These are phyloP conservation scores for Hippotragus niger DNA, from an alignment of 2,113 vertebrate species.

Conservation along the genomic window DNA sequence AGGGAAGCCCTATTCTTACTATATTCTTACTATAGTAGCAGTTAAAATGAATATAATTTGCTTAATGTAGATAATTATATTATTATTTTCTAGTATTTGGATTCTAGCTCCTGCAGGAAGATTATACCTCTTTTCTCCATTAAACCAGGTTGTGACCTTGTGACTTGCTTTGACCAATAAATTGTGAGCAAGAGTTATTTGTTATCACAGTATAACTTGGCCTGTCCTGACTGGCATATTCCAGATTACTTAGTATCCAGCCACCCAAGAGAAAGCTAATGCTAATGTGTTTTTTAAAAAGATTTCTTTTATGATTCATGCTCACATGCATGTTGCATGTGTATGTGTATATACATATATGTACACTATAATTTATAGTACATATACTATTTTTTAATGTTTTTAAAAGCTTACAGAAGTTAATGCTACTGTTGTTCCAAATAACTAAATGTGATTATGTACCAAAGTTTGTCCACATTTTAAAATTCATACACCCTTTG, in stretches of 20 bases:
- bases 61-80: not conserved
- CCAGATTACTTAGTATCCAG: not conserved
- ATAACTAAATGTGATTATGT: not conserved
- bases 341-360: accelerated
- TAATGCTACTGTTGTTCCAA: not conserved
- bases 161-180: not conserved
- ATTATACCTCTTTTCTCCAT: not conserved
- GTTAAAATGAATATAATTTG: not conserved
- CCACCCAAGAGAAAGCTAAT: not conserved
- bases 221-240: not conserved
- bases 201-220: not conserved
- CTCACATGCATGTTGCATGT: accelerated
- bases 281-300: not conserved
- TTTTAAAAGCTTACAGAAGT: not conserved
- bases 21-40: not conserved
- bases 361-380: not conserved
- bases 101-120: not conserved
- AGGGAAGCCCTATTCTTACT: not conserved
- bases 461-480: not conserved
- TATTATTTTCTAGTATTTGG: not conserved
- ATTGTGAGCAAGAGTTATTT: not conserved
- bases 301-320: not conserved
- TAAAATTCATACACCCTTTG: not conserved
- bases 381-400: not conserved
- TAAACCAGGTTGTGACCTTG: not conserved